Evolutionary conservation across 2,888 invertebrate genomes (phyloP), one percentile per base, ranked within the genome.

Genomic region (Hypolimnas misippus): DNA sequence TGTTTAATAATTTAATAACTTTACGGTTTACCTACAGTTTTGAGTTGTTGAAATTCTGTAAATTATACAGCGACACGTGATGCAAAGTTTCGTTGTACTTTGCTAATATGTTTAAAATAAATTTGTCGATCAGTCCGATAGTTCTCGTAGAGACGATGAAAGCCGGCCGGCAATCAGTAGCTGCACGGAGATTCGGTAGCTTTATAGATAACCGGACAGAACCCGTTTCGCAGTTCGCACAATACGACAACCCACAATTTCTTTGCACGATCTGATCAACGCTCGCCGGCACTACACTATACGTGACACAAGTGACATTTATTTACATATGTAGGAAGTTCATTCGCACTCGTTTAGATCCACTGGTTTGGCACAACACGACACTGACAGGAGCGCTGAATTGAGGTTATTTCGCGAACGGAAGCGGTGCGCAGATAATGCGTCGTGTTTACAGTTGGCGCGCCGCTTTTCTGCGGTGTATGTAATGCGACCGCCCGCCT

Each of bases 391-490:
- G 76, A 70, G 76, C 75, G 76, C 79, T 79, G 76, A 82, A 86
- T 84, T 83, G 79, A 84, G 84, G 84, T 86, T 86, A 83, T 76
- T 77, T 83, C 81, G 83, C 83, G 82, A 86, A 84, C 84, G 87
- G 86, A 87, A 87, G 84, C 88, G 80, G 78, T 76, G 77, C 79
- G 80, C 81, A 81, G 84, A 82, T 84, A 83, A 77, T 87, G 84
- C 87, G 87, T 87, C 87, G 89, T 92, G 91, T 90, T 90, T 90
- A 89, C 86, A 84, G 85, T 90, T 89, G 84, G 82, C 86, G 89
- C 88, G 87, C 81, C 81, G 83, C 78, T 82, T 83, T 81, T 74
- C 69, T 65, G 66, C 63, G 60, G 68, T 68, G 68, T 44, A 71
- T 73, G 72, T 74, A 67, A 69, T 4, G 66, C 83, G 69, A 73